Evolutionary conservation across 2,797 vertebrate genomes (phyloP).

Genomic region (Muraenolepis orangiensis): DNA sequence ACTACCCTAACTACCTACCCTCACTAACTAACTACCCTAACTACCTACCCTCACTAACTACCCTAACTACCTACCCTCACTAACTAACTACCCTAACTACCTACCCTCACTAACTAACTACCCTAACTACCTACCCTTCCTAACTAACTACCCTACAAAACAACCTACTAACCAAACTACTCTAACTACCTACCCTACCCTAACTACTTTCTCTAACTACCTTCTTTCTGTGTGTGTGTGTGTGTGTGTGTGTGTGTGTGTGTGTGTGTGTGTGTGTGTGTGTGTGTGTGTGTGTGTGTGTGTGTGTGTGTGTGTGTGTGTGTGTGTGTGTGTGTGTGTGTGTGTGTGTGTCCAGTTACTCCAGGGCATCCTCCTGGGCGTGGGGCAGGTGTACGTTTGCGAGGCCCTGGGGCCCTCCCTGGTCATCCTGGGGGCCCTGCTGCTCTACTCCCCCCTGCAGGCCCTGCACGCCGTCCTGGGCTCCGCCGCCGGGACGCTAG

Average conservation of each 20-base stretch:
- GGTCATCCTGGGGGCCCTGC: constrained; percentile 67
- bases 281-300: not conserved
- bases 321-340: not conserved
- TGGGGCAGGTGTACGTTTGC: constrained; percentile 77
- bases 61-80: not conserved
- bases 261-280: not conserved
- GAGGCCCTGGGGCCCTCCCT: constrained; percentile 60
- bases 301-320: constrained; percentile 2
- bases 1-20: not conserved
- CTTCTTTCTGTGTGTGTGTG: not conserved
- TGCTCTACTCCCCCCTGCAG: constrained; percentile 72
- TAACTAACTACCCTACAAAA: not conserved
- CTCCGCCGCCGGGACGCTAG: constrained; percentile 62
- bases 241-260: no score
- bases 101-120: not conserved
- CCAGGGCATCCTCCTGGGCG: constrained; percentile 65
- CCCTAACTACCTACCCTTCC: not conserved
- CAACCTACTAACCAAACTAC: not conserved
- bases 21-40: not conserved
- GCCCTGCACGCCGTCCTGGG: constrained; percentile 68
- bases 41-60: not conserved
- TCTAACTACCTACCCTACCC: no score
- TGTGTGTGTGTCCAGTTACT: constrained; percentile 53
- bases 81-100: not conserved
- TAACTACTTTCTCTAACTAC: not conserved